Base-by-base conservation (phyloP, 2,888 invertebrate genomes). In the Catocala sponsa region DNA sequence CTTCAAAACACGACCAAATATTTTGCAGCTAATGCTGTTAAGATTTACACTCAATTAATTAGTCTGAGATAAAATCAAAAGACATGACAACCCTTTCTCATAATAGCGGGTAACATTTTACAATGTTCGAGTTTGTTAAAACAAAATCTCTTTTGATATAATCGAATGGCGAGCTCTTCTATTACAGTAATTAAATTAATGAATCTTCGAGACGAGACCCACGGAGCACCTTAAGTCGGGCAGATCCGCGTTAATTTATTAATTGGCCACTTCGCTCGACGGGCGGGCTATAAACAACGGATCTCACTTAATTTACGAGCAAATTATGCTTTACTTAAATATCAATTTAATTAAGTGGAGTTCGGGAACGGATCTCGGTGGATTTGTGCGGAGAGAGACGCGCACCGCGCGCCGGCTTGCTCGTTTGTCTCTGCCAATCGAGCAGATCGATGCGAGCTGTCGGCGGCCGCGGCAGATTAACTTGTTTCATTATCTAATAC, bases 311-410 rank as follows among this genome's bases (percentile, higher is more conserved):
- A 94, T 92, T 92, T 93, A 94, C 92, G 92, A 92, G 90, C 89
- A 86, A 94, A 94, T 94, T 94, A 93, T 94, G 90, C 93, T 92
- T 92, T 91, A 91, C 92, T 94, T 94, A 93, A 94, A 94, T 94
- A 94, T 94, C 94, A 94, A 94, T 94, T 94, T 94, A 94, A 93
- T 94, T 94, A 93, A 94, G 91, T 91, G 88, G 84, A 87, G 89
- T 90, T 91, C 85, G 86, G 83, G 83, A 85, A 80, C 73, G 86
- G 86, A 87, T 92, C 88, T 84, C 82, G 59, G 76, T 60, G 90
- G 91, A 89, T 91, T 91, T 90, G 83, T 80, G 84, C 55, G 77
- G 54, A 33, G 56, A 57, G 48, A 63, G 71, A 65, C 67, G 72
- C 59, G 70, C 33, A 41, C 33, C 44, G 54, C 57, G 53, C 55